These are phyloP conservation scores for Gonioctena quinquepunctata DNA, from an alignment of 1,140 invertebrate species.

Conservation along the genomic window DNA sequence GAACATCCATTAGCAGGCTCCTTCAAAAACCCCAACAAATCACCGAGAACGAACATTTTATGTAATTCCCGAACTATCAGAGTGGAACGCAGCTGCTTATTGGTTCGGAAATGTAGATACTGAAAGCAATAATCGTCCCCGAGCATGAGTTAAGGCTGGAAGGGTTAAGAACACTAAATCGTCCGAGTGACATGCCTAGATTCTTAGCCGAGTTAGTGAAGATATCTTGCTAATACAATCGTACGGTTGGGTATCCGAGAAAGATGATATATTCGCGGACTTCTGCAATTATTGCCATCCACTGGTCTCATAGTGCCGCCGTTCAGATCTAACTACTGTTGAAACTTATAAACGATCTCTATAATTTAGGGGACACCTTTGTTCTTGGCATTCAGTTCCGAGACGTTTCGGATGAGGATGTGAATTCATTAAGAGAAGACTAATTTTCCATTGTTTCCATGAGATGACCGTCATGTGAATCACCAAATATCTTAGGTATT, in stretches of 20 bases:
- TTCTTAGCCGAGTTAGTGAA: conserved; percentile 50
- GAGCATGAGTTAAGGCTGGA: conserved; percentile 34
- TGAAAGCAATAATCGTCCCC: conserved; percentile 43
- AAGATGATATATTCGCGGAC: conserved; percentile 47
- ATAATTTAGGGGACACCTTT: conserved; percentile 19
- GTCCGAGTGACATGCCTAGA: conserved; percentile 41
- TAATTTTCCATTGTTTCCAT: no score
- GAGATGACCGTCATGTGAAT: no score
- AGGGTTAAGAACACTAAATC: conserved; percentile 50
- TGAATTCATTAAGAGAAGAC: neutral
- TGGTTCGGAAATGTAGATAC: conserved; percentile 51
- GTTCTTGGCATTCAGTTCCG: neutral
- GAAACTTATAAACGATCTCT: conserved; percentile 7
- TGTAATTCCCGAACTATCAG: conserved; percentile 30
- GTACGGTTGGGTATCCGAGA: conserved; percentile 28
- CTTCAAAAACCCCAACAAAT: neutral
- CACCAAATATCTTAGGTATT: no score
- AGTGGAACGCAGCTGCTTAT: conserved; percentile 47
- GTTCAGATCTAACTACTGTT: conserved; percentile 27
- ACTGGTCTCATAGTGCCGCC: conserved; percentile 23
- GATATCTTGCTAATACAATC: conserved; percentile 49
- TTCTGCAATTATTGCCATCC: conserved; percentile 49
- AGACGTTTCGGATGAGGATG: neutral
- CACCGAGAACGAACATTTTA: neutral
- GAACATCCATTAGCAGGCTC: neutral